phyloP scores from a whole-genome alignment of 2,888 invertebrate genomes.

The Erannis defoliaria region DNA sequence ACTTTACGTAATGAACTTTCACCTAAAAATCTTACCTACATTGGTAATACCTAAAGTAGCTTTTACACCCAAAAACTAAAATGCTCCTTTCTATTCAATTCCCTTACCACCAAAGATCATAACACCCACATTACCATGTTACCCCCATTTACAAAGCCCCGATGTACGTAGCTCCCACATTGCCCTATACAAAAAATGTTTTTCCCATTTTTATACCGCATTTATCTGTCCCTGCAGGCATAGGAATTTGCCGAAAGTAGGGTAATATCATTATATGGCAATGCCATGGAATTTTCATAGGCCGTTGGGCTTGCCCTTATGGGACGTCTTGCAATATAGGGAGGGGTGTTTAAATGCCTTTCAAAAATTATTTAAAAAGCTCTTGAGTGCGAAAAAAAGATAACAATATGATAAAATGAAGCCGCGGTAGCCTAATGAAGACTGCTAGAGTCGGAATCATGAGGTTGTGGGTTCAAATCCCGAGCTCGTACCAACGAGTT shows the following conservation, averaged over 20 bases:
- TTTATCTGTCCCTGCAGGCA: constrained; percentile 25
- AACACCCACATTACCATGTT: constrained; percentile 22
- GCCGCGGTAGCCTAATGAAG: too few relatives aligned
- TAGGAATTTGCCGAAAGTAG: constrained; percentile 27
- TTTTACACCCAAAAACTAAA: not conserved
- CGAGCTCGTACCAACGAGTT: too few relatives aligned
- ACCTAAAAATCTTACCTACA: too few relatives aligned
- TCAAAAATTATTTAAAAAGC: not conserved
- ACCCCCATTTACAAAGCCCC: constrained; percentile 14
- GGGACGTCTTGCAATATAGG: constrained; percentile 6
- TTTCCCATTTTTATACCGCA: constrained; percentile 19
- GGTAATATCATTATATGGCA: constrained; percentile 28
- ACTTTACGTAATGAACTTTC: too few relatives aligned
- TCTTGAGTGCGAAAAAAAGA: not conserved
- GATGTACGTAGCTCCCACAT: constrained; percentile 5
- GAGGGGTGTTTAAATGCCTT: not conserved
- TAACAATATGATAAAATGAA: too few relatives aligned
- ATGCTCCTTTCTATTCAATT: constrained; percentile 7
- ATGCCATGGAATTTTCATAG: constrained; percentile 27
- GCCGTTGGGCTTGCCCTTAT: constrained; percentile 5
- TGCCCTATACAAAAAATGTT: constrained; percentile 21
- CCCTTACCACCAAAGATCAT: constrained; percentile 12
- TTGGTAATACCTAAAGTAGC: not conserved
- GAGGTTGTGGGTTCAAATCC: too few relatives aligned
- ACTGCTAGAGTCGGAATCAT: too few relatives aligned